These are phyloP conservation scores for Tyrophagus putrescentiae DNA, from an alignment of 1,140 invertebrate species.

Conservation along the genomic window DNA sequence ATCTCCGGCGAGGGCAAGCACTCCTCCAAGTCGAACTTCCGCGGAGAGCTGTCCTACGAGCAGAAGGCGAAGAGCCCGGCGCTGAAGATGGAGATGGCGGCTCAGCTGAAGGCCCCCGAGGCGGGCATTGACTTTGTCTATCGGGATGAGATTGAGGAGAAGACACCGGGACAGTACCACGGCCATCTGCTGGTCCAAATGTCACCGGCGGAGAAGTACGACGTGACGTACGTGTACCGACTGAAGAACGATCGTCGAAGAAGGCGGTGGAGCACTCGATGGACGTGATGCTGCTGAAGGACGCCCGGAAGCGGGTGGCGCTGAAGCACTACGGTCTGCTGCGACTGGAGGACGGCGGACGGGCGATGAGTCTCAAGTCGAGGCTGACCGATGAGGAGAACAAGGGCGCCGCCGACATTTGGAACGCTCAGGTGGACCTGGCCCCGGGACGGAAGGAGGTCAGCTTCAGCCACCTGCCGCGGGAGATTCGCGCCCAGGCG, in stretches of 20 bases:
- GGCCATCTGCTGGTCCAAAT: constrained; percentile 5
- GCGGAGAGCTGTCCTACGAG: background rate
- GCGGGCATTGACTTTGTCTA: constrained; percentile 9
- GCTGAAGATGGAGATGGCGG: constrained; percentile 7
- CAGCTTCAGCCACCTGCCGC: background rate
- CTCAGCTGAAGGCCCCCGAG: background rate
- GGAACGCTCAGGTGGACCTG: background rate
- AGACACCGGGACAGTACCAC: background rate
- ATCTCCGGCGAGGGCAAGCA: constrained; percentile 3
- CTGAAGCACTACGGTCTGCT: constrained; percentile 12
- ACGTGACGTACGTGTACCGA: background rate
- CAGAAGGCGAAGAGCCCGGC: background rate
- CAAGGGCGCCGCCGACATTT: background rate
- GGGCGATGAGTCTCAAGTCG: background rate
- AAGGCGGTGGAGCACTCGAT: background rate
- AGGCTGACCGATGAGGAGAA: constrained; percentile 7
- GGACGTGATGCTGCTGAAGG: background rate
- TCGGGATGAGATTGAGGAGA: constrained; percentile 10
- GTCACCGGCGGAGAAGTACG: background rate
- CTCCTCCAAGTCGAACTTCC: background rate
- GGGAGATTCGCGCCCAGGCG: background rate
- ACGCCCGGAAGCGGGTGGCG: background rate
- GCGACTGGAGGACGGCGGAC: background rate
- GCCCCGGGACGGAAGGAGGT: background rate
- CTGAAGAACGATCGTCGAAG: background rate